Evolutionary conservation across 2,113 vertebrate species (phyloP).

Genomic region (Tragelaphus buxtoni): DNA sequence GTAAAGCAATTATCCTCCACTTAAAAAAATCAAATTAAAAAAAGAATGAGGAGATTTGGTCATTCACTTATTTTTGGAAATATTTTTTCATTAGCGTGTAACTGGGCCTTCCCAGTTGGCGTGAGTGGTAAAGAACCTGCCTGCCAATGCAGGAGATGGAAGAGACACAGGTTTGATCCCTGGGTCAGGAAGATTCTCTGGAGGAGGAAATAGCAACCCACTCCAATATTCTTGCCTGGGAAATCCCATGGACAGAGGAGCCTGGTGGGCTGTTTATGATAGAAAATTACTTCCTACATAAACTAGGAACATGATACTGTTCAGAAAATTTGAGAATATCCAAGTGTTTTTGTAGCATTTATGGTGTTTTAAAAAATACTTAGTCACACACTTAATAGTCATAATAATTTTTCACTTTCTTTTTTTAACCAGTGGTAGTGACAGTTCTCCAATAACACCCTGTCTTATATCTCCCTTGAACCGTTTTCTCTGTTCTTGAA

Average conservation of each 20-base stretch:
- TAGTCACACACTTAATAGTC: not conserved
- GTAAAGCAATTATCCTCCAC: not conserved
- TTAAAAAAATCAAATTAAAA: not conserved
- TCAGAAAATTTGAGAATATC: conserved; percentile 30
- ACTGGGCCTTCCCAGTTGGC: not conserved
- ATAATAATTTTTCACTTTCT: not conserved
- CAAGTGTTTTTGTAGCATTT: conserved; percentile 7
- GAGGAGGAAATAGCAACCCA: not conserved
- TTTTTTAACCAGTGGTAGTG: not conserved
- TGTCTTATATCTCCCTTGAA: not conserved
- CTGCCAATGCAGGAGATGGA: not conserved
- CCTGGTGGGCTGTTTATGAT: not conserved
- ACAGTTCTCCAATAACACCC: not conserved
- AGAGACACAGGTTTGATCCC: not conserved
- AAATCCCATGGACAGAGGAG: not conserved
- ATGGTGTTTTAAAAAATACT: not conserved
- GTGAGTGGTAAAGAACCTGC: not conserved
- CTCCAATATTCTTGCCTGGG: not conserved
- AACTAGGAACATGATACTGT: not conserved
- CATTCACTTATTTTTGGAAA: not conserved
- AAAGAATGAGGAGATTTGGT: not conserved
- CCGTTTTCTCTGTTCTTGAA: not conserved
- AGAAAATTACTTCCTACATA: not conserved
- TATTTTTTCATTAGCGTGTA: not conserved
- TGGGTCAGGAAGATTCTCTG: not conserved